Conservation (phyloP, 2,888 invertebrate genomes). For the Gibbula magus region DNA sequence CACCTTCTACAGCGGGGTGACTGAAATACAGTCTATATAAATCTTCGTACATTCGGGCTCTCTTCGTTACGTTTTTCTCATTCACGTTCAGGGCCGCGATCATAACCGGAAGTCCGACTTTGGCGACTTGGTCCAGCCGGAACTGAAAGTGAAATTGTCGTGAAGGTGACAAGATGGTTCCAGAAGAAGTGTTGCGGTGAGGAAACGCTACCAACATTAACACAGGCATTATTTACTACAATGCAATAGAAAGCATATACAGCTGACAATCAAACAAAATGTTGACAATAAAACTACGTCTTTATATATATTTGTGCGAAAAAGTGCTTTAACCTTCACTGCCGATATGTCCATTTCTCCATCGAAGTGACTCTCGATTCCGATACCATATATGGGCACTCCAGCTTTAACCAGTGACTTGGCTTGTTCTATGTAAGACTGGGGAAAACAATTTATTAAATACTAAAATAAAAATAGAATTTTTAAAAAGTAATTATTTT, state of each 20-base stretch:
- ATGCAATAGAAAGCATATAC: too few relatives aligned
- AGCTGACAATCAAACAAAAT: too few relatives aligned
- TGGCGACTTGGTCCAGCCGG: conserved; percentile 46
- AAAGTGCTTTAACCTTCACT: background rate
- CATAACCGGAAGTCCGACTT: conserved; percentile 53
- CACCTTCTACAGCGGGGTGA: conserved; percentile 28
- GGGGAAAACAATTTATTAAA: background rate
- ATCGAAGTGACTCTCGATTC: conserved; percentile 47
- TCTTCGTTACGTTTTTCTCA: conserved; percentile 35
- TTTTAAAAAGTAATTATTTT: too few relatives aligned
- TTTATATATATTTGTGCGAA: too few relatives aligned
- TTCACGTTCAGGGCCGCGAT: conserved; percentile 52
- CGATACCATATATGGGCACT: conserved; percentile 47
- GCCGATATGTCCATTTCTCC: background rate
- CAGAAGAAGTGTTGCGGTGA: too few relatives aligned
- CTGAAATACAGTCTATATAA: conserved; percentile 25
- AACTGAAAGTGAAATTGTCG: conserved; percentile 31
- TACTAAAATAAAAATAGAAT: too few relatives aligned
- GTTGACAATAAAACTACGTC: too few relatives aligned
- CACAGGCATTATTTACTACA: too few relatives aligned
- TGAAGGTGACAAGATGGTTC: too few relatives aligned
- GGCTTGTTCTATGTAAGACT: conserved; percentile 46
- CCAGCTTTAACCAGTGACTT: conserved; percentile 37
- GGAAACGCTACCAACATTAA: too few relatives aligned
- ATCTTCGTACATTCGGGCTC: conserved; percentile 35